phyloP scores from a whole-genome alignment of 2,113 vertebrate species.

The Lynx canadensis region DNA sequence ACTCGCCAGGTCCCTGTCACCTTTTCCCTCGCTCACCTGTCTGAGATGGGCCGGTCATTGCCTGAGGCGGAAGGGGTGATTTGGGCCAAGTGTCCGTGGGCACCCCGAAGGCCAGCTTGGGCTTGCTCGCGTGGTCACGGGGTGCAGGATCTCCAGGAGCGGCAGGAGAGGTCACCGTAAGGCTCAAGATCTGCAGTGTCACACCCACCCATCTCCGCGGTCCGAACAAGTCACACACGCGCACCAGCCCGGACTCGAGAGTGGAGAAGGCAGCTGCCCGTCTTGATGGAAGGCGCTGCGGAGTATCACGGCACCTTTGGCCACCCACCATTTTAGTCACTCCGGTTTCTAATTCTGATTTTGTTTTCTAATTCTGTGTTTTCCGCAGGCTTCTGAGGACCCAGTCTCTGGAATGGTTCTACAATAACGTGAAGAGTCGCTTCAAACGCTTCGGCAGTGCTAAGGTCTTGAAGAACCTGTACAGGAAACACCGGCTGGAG shows the following conservation, averaged over 20 bases:
- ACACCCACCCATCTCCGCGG: rapidly evolving
- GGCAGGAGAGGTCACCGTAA: neutral
- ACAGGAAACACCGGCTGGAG: conserved; percentile 94
- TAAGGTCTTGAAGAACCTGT: conserved; percentile 97
- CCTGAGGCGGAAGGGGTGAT: neutral
- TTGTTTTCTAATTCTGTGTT: conserved; percentile 37
- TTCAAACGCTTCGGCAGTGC: conserved; percentile 99
- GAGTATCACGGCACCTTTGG: rapidly evolving
- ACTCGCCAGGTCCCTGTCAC: neutral
- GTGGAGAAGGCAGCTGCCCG: neutral
- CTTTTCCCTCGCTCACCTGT: neutral
- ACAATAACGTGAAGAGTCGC: conserved; percentile 96
- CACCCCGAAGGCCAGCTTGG: neutral
- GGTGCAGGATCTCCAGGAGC: neutral
- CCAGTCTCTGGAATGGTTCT: conserved; percentile 98
- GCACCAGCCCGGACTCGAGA: neutral
- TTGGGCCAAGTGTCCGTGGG: neutral
- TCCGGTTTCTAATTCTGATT: neutral
- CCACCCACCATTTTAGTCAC: rapidly evolving
- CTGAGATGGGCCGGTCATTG: neutral
- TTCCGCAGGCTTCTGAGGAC: conserved; percentile 91
- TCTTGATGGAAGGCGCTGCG: neutral
- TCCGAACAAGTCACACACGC: neutral
- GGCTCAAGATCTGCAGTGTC: neutral
- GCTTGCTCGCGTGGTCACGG: neutral